phyloP scores from a whole-genome alignment of 2,797 vertebrate genomes.

The Ciconia nigra region DNA sequence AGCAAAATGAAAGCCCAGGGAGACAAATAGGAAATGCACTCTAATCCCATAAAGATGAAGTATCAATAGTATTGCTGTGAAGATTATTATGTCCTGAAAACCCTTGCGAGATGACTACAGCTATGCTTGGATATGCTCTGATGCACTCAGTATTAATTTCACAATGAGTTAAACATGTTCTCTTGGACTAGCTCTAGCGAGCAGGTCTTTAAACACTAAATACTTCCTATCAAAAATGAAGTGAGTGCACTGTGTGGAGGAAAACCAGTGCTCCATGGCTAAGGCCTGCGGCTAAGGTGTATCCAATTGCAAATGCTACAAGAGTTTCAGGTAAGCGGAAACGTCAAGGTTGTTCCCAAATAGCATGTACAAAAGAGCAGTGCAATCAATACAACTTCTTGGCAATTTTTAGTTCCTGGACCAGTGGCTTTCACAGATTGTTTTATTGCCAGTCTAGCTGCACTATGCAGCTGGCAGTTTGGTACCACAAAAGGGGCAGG shows the following conservation, averaged over 20 bases:
- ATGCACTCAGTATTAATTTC: neutral
- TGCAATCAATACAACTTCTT: neutral
- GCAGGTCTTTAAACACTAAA: neutral
- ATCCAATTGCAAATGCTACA: neutral
- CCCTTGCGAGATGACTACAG: neutral
- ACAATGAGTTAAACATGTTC: neutral
- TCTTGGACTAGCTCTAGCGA: neutral
- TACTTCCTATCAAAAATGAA: neutral
- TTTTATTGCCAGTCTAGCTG: neutral
- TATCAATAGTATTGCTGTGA: neutral
- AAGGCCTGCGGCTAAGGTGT: neutral
- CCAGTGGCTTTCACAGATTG: neutral
- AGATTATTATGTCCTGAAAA: neutral
- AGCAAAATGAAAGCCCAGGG: neutral
- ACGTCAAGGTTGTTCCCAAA: neutral
- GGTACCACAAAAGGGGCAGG: neutral
- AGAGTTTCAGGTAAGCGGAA: neutral
- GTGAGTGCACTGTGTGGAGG: fast-evolving
- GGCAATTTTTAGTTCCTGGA: neutral
- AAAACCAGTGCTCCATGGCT: neutral
- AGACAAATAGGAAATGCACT: neutral
- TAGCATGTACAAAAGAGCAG: neutral
- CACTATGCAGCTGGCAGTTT: neutral
- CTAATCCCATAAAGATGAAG: neutral
- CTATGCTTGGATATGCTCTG: neutral